Conservation (phyloP, 2,113 vertebrate genomes). For the Illadopsis cleaveri region DNA sequence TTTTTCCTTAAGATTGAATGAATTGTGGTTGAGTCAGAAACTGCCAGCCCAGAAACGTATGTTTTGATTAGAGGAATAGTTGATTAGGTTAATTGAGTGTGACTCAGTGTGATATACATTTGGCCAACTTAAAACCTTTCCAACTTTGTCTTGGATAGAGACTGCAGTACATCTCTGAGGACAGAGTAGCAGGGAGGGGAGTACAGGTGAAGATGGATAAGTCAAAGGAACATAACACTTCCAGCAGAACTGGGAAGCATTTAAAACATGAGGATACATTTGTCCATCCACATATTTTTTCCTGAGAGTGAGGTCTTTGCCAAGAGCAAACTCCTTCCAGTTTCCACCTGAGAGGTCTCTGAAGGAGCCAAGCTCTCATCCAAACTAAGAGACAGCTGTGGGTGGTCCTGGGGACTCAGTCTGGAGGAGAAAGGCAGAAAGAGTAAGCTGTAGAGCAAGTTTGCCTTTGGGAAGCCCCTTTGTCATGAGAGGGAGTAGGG, state of each 20-base stretch:
- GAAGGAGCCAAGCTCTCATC: rapidly evolving
- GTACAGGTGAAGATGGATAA: background rate
- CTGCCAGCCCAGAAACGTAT: background rate
- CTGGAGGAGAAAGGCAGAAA: background rate
- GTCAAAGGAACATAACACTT: rapidly evolving
- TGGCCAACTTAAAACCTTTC: conserved; percentile 21
- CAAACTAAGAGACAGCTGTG: background rate
- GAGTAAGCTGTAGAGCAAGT: background rate
- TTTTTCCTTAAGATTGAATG: conserved; percentile 57
- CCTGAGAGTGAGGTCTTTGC: background rate
- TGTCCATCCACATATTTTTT: background rate
- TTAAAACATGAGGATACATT: background rate
- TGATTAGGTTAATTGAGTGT: conserved; percentile 54
- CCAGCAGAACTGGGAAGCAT: background rate
- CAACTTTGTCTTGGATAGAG: background rate
- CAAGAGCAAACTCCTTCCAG: background rate
- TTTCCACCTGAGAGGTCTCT: background rate
- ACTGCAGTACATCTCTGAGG: background rate
- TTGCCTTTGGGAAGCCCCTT: background rate
- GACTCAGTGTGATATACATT: conserved; percentile 8
- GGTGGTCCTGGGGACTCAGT: background rate
- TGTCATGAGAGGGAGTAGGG: background rate
- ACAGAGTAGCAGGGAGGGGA: background rate
- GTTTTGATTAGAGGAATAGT: conserved; percentile 49
- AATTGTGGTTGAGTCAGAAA: conserved; percentile 48